Evolutionary conservation across 92 coral and sea anemone genomes (phyloP).

Genomic region (Siderastrea radians): DNA sequence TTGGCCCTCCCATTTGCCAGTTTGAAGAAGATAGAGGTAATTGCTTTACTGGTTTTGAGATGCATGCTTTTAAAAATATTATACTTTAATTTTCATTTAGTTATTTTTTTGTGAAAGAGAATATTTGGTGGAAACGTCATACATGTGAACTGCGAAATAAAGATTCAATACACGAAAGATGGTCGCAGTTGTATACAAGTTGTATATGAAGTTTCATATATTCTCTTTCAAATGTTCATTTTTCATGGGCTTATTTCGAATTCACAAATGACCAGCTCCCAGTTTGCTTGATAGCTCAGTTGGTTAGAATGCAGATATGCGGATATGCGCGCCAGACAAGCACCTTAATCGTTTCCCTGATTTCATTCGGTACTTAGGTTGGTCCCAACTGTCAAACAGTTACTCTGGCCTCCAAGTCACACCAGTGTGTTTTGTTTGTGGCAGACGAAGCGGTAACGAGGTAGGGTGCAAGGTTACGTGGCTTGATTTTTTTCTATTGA

Average conservation of each 20-base stretch:
- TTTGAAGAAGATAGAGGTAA: constrained; percentile 65
- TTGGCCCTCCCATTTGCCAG: constrained; percentile 44
- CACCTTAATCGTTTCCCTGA: neutral
- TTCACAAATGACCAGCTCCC: no score
- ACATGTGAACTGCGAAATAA: no score
- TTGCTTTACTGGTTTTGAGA: neutral
- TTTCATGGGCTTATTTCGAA: no score
- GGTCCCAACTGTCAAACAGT: constrained; percentile 84
- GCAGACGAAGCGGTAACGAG: constrained; percentile 84
- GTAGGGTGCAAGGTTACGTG: constrained; percentile 7
- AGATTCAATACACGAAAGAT: no score
- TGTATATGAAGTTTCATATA: no score
- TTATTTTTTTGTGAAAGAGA: no score
- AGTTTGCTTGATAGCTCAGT: no score
- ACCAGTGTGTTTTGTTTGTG: constrained; percentile 55
- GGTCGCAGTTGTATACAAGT: no score
- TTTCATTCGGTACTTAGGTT: constrained; percentile 47
- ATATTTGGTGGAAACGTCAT: no score
- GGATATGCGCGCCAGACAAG: neutral
- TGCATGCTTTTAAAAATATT: neutral
- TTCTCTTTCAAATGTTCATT: no score
- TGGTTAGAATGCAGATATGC: no score
- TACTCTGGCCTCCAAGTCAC: constrained; percentile 64
- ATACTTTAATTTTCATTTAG: neutral
- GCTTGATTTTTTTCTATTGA: neutral